Evolutionary conservation across 1,140 invertebrate genomes (phyloP).

Genomic region (Mycetomoellerius zeteki): DNA sequence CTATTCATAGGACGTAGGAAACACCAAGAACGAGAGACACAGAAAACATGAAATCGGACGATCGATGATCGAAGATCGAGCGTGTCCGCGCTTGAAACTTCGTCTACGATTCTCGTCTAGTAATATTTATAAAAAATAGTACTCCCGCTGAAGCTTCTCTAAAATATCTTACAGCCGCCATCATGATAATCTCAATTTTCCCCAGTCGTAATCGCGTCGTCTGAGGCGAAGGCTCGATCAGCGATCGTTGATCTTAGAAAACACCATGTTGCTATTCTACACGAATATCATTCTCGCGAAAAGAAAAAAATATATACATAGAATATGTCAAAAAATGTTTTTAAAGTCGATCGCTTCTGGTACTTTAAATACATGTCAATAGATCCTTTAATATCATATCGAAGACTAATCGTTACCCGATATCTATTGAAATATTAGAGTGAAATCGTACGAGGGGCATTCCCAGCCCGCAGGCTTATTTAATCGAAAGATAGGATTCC

Average conservation of each 20-base stretch:
- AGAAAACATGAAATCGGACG: constrained; percentile 76
- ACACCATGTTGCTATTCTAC: constrained; percentile 25
- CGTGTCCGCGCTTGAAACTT: constrained; percentile 48
- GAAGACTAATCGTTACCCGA: constrained; percentile 32
- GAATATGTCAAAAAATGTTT: constrained; percentile 18
- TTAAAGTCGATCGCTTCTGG: neutral
- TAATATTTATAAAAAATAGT: constrained; percentile 63
- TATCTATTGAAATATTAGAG: constrained; percentile 11
- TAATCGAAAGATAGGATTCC: constrained; percentile 48
- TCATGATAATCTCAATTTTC: constrained; percentile 19
- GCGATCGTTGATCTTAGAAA: constrained; percentile 38
- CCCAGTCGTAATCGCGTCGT: constrained; percentile 21
- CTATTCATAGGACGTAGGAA: constrained; percentile 74
- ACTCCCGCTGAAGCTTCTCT: constrained; percentile 46
- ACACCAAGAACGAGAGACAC: constrained; percentile 79
- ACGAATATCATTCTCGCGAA: constrained; percentile 29
- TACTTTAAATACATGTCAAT: constrained; percentile 3
- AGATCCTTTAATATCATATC: constrained; percentile 7
- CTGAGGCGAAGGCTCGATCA: constrained; percentile 48
- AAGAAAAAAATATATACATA: constrained; percentile 25
- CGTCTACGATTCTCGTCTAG: constrained; percentile 13
- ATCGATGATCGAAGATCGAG: constrained; percentile 71
- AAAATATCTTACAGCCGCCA: constrained; percentile 48
- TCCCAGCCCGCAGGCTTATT: neutral
- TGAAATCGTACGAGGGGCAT: constrained; percentile 31